Evolutionary conservation across 2,888 invertebrate species (phyloP), one percentile per base, ranked within the genome.

Genomic region (Abrostola triplasia): DNA sequence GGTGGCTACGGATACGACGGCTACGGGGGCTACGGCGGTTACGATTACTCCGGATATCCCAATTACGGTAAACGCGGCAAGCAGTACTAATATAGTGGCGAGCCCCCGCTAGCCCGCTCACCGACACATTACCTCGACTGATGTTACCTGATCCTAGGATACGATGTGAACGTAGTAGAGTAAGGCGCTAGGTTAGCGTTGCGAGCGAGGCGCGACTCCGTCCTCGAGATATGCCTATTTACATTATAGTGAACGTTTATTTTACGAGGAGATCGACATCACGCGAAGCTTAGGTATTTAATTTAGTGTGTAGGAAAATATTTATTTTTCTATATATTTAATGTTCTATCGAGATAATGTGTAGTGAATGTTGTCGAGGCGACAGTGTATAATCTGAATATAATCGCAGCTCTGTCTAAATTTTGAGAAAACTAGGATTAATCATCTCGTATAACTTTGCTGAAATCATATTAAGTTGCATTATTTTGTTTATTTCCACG

Each of bases 11-110:
- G 97, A 86, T 96, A 97, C 94, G 96, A 96, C 86, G 96, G 97
- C 86, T 97, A 97, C 92, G 96, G 96, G 84, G 96, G 96, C 85
- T 97, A 97, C 93, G 97, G 97, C 88, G 96, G 97, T 89, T 97
- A 97, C 93, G 97, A 97, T 95, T 97, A 97, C 95, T 96, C 96
- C 90, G 96, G 96, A 95, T 97, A 97, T 95, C 96, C 96, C 95
- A 97, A 97, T 95, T 97, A 97, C 95, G 97, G 97, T 97, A 97
- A 94, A 95, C 94, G 94, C 90, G 93, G 93, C 91, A 94, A 94
- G 93, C 94, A 94, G 92, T 90, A 92, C 89, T 94, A 94, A 89
- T 87, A 80, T 76, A 76, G 83, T 80, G 86, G 89, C 84, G 82
- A 84, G 87, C 88, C 86, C 77, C 83, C 87, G 90, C 88, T 84